These are phyloP conservation scores for Uloborus diversus DNA, from an alignment of 1,140 invertebrate species.

Conservation along the genomic window DNA sequence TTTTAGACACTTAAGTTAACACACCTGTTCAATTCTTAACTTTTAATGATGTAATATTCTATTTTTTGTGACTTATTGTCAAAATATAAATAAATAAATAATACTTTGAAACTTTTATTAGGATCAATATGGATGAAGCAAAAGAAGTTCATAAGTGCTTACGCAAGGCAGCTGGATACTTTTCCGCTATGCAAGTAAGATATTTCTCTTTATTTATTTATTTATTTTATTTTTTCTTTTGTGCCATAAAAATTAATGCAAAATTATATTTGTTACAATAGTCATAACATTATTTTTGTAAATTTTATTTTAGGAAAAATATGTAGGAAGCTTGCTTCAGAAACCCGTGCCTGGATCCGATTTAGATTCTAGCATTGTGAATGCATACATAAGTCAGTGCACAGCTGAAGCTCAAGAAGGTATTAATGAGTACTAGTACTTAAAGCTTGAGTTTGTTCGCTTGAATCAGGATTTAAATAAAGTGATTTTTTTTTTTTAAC, in stretches of 20 bases:
- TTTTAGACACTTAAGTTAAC: neutral
- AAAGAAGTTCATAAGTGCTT: conserved; percentile 76
- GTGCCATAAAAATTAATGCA: too few species aligned
- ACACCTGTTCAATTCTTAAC: neutral
- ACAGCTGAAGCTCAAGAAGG: conserved; percentile 80
- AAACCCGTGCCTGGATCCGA: conserved; percentile 70
- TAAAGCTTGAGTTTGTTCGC: too few species aligned
- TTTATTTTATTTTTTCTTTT: neutral
- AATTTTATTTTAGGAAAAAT: conserved; percentile 37
- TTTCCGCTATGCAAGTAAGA: conserved; percentile 65
- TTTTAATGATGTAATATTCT: neutral
- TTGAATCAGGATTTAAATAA: too few species aligned
- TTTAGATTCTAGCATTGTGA: conserved; percentile 72
- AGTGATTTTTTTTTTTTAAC: too few species aligned
- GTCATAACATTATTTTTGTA: neutral
- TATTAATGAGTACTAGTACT: conserved; percentile 62
- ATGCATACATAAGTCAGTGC: conserved; percentile 75
- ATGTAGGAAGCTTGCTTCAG: conserved; percentile 66
- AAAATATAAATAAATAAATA: neutral
- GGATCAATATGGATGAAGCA: conserved; percentile 73
- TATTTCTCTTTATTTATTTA: neutral
- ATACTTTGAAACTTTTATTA: conserved; percentile 6
- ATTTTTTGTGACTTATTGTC: neutral
- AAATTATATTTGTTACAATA: neutral
- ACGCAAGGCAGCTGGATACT: conserved; percentile 74